Conservation (phyloP, 2,113 vertebrate genomes). For the Glaucomys volans region DNA sequence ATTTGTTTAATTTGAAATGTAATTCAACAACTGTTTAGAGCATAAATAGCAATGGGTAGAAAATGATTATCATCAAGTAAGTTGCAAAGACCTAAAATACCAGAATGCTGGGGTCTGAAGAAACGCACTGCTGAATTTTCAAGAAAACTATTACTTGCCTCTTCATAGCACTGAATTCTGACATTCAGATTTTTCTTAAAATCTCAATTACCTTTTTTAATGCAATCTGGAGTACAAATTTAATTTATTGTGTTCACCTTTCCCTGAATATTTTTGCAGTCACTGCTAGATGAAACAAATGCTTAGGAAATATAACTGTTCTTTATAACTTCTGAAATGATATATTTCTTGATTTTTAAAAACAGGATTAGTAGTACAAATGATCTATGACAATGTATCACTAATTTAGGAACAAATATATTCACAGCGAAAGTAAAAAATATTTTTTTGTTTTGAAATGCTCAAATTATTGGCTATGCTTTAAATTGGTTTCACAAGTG, state of each 20-base stretch:
- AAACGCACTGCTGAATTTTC: neutral
- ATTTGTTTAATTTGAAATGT: constrained; percentile 6
- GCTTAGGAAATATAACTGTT: constrained; percentile 72
- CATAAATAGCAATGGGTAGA: neutral
- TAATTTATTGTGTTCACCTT: constrained; percentile 41
- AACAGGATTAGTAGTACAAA: constrained; percentile 68
- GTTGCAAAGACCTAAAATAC: neutral
- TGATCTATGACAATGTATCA: constrained; percentile 75
- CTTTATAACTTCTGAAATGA: constrained; percentile 76
- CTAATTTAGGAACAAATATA: constrained; percentile 80
- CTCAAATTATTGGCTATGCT: neutral
- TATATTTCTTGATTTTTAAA: constrained; percentile 76
- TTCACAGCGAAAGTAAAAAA: constrained; percentile 8
- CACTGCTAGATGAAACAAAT: constrained; percentile 59
- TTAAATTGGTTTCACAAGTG: neutral
- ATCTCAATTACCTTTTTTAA: neutral
- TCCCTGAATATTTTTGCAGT: constrained; percentile 58
- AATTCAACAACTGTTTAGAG: neutral
- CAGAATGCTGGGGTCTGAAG: neutral
- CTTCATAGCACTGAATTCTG: neutral
- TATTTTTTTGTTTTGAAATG: constrained; percentile 66
- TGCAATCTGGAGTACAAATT: constrained; percentile 30
- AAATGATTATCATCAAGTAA: neutral
- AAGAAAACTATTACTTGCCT: neutral
- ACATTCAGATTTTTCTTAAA: constrained; percentile 36